A percentile compares a stretch with the other conserved stretches of the same genome.
These are phyloP conservation scores for Aphaenogaster floridana DNA, from an alignment of 1,140 invertebrate genomes.

Conservation along the genomic window DNA sequence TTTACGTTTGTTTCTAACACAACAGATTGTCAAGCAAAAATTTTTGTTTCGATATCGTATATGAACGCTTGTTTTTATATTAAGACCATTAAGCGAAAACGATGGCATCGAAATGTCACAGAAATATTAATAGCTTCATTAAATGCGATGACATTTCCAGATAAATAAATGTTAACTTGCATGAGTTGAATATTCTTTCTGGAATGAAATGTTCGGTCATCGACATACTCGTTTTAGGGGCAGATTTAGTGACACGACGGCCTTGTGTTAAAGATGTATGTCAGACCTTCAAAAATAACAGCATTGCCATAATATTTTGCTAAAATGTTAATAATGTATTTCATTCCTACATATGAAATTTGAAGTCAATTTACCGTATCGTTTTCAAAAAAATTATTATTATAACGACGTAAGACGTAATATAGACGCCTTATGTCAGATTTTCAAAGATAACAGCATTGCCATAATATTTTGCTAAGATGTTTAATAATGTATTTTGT, in stretches of 20 bases:
- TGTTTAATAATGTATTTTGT: too few species aligned
- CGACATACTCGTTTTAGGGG: neutral
- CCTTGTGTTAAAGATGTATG: neutral
- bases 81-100: neutral
- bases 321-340: too few species aligned
- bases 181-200: slow-evolving; percentile 12
- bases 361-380: too few species aligned
- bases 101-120: slow-evolving; percentile 37
- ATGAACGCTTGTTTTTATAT: neutral
- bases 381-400: too few species aligned
- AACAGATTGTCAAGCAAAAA: neutral
- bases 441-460: too few species aligned
- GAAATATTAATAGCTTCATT: slow-evolving; percentile 52
- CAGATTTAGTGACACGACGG: slow-evolving; percentile 15
- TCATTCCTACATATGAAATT: too few species aligned
- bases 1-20: neutral
- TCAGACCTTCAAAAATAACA: too few species aligned
- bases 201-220: slow-evolving; percentile 27
- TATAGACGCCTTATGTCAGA: too few species aligned
- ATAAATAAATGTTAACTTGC: slow-evolving; percentile 31
- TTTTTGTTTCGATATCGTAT: neutral
- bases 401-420: too few species aligned
- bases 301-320: too few species aligned
- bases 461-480: too few species aligned
- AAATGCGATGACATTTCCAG: slow-evolving; percentile 57